These are phyloP conservation scores for Cottoperca gobio DNA, from an alignment of 2,797 vertebrate species.

Conservation along the genomic window DNA sequence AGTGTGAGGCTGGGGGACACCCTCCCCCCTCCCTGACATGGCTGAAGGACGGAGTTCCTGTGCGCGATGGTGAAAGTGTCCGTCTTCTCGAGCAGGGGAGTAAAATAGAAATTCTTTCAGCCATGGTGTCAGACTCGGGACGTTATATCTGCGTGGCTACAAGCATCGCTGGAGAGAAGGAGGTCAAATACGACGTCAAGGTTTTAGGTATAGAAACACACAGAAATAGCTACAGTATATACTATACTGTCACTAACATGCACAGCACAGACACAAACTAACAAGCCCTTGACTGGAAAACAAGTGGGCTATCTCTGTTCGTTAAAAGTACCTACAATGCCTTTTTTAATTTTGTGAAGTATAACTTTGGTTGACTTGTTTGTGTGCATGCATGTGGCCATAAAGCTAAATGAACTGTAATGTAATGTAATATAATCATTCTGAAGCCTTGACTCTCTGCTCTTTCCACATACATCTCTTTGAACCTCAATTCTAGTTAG, in stretches of 20 bases:
- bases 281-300: neutral
- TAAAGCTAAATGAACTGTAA: no score
- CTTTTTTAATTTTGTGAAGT: neutral
- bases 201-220: slow-evolving; percentile 88
- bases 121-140: slow-evolving; percentile 83
- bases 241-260: neutral
- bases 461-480: neutral
- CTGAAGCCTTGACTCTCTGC: neutral
- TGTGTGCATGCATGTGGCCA: neutral
- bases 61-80: slow-evolving; percentile 83
- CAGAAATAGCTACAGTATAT: neutral
- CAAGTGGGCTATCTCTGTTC: neutral
- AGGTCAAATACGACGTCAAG: slow-evolving; percentile 92
- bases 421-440: neutral
- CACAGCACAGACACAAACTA: neutral
- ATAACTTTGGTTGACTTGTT: neutral
- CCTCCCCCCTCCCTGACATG: slow-evolving; percentile 93
- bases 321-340: neutral
- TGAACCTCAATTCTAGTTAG: neutral
- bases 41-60: slow-evolving; percentile 92
- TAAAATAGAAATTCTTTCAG: slow-evolving; percentile 88
- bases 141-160: slow-evolving; percentile 93
- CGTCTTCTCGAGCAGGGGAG: slow-evolving; percentile 88
- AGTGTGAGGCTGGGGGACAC: slow-evolving; percentile 92
- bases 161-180: slow-evolving; percentile 95